Conservation (phyloP, 2,888 invertebrate genomes). For the Drosophila nigricruria region DNA sequence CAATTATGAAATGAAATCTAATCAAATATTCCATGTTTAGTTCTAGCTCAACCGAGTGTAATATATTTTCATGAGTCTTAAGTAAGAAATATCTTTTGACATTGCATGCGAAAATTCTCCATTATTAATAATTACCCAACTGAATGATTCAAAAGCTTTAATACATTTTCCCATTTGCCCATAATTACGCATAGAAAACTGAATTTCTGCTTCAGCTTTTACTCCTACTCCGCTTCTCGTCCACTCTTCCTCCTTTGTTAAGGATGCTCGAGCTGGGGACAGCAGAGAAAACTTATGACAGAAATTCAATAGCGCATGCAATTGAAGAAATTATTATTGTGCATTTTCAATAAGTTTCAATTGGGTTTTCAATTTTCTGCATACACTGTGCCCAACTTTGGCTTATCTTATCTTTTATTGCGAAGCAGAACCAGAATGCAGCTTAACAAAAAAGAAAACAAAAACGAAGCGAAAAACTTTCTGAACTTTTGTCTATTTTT, state of each 20-base stretch:
- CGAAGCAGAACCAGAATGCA: constrained; percentile 39
- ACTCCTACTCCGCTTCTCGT: not conserved
- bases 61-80: constrained; percentile 25
- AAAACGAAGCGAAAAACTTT: constrained; percentile 58
- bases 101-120: constrained; percentile 38
- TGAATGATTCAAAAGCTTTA: constrained; percentile 51
- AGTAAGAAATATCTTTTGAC: constrained; percentile 29
- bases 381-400: constrained; percentile 61
- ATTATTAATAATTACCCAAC: constrained; percentile 56
- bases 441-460: constrained; percentile 38
- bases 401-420: constrained; percentile 60
- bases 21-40: constrained; percentile 11
- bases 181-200: constrained; percentile 66
- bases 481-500: constrained; percentile 47
- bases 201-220: constrained; percentile 1
- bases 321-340: constrained; percentile 81
- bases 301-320: constrained; percentile 80
- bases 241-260: not conserved
- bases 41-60: constrained; percentile 27
- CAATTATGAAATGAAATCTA: constrained; percentile 12
- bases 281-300: constrained; percentile 62
- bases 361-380: constrained; percentile 79
- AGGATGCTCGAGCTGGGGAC: constrained; percentile 34
- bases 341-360: constrained; percentile 82
- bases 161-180: constrained; percentile 43